Percentiles rank a stretch among this genome's conserved stretches.
Evolutionary conservation across 2,888 invertebrate genomes (phyloP).

Genomic region (Clunio marinus): DNA sequence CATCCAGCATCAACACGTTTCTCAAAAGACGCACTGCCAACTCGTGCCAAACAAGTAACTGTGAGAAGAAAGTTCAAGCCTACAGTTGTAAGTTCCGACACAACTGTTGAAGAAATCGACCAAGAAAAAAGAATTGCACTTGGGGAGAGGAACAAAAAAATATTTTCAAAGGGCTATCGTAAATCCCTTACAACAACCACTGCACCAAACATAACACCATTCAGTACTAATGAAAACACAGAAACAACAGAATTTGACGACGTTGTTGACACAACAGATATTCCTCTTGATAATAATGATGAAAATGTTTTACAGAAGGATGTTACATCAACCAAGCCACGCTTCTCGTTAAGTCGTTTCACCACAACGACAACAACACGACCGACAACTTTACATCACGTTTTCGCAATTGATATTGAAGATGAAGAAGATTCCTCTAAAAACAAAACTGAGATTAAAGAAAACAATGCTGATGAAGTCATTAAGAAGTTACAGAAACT

Average conservation of each 20-base stretch:
- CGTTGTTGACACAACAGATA: constrained; percentile 44
- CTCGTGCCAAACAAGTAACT: neutral
- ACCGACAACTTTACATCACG: constrained; percentile 52
- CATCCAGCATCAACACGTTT: constrained; percentile 47
- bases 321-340: constrained; percentile 44
- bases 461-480: constrained; percentile 52
- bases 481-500: constrained; percentile 55
- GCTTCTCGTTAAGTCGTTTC: constrained; percentile 26
- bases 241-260: constrained; percentile 43
- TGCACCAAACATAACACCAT: constrained; percentile 34
- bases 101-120: constrained; percentile 8
- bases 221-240: constrained; percentile 40
- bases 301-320: constrained; percentile 46
- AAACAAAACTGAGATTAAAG: constrained; percentile 41
- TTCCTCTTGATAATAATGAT: constrained; percentile 49
- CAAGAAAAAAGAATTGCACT: neutral
- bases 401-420: constrained; percentile 52
- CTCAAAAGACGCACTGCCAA: neutral
- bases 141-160: constrained; percentile 54
- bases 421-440: constrained; percentile 42
- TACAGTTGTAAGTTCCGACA: neutral
- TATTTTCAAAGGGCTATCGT: constrained; percentile 51
- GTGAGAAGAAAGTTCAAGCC: constrained; percentile 12
- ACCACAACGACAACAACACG: constrained; percentile 45
- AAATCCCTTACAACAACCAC: constrained; percentile 32